Conservation (phyloP, 92 coral and sea anemone species). For the Zoanthus gigantus region DNA sequence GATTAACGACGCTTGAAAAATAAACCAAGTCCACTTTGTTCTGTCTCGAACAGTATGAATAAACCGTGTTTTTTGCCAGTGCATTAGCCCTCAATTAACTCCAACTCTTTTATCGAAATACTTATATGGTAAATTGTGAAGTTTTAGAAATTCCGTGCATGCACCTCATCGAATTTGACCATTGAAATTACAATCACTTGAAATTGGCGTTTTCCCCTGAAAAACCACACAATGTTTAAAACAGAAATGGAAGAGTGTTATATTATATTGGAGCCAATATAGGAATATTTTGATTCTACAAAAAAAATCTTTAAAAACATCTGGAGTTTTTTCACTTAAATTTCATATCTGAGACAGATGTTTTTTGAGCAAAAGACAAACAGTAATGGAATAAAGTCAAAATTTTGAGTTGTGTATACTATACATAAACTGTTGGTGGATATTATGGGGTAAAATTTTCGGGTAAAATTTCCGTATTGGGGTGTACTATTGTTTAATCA, state of each 20-base stretch:
- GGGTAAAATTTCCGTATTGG: no score
- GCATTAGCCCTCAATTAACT: not conserved
- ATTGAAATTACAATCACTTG: not conserved
- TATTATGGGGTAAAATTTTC: not conserved
- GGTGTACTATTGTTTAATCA: no score
- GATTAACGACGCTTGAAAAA: constrained; percentile 29
- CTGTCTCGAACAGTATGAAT: not conserved
- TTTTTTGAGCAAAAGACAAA: not conserved
- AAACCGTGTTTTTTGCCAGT: not conserved
- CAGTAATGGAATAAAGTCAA: not conserved
- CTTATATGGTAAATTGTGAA: not conserved
- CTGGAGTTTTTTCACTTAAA: not conserved
- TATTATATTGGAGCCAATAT: not conserved
- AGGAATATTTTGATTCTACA: not conserved
- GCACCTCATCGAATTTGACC: not conserved
- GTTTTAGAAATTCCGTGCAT: not conserved
- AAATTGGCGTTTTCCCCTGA: not conserved
- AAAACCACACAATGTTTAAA: not conserved
- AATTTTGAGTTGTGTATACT: not conserved
- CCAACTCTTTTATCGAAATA: not conserved
- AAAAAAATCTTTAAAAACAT: not conserved
- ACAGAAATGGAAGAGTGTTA: not conserved
- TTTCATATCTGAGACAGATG: not conserved
- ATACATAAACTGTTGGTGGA: not conserved
- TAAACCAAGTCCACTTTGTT: not conserved